A percentile compares a stretch with the other conserved stretches of the same genome.
These are phyloP conservation scores for Larimichthys polyactis DNA, from an alignment of 2,113 vertebrate genomes.

Conservation along the genomic window DNA sequence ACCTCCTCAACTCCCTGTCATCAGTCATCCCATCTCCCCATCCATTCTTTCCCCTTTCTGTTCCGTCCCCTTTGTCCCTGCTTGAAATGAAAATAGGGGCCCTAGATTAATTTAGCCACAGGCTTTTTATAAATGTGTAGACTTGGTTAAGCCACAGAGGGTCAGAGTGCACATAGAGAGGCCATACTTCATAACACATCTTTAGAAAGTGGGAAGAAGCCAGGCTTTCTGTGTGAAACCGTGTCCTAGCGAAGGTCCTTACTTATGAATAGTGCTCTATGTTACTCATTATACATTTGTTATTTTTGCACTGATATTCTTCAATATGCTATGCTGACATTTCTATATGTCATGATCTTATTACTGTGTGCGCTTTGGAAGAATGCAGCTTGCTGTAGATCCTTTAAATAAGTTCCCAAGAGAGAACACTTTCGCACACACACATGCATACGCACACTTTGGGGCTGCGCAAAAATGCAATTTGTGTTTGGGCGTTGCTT, in stretches of 20 bases:
- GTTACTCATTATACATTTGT: background rate
- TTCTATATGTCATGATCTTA: constrained; percentile 38
- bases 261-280: background rate
- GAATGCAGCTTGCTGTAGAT: constrained; percentile 5
- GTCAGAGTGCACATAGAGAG: constrained; percentile 32
- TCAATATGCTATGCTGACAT: constrained; percentile 17
- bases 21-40: constrained; percentile 56
- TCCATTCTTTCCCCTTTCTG: constrained; percentile 21
- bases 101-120: constrained; percentile 62
- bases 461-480: constrained; percentile 56
- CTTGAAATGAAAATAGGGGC: constrained; percentile 53
- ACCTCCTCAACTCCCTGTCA: constrained; percentile 21
- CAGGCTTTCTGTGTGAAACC: background rate
- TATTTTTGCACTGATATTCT: background rate
- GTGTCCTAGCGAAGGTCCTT: background rate
- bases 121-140: constrained; percentile 54
- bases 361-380: constrained; percentile 15
- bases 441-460: constrained; percentile 6
- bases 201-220: background rate
- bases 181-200: constrained; percentile 36
- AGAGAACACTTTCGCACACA: constrained; percentile 24
- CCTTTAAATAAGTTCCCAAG: constrained; percentile 39
- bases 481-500: constrained; percentile 49
- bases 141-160: constrained; percentile 18
- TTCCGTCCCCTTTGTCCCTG: constrained; percentile 28